phyloP scores from a whole-genome alignment of 2,113 vertebrate species.

The Nibea albiflora region DNA sequence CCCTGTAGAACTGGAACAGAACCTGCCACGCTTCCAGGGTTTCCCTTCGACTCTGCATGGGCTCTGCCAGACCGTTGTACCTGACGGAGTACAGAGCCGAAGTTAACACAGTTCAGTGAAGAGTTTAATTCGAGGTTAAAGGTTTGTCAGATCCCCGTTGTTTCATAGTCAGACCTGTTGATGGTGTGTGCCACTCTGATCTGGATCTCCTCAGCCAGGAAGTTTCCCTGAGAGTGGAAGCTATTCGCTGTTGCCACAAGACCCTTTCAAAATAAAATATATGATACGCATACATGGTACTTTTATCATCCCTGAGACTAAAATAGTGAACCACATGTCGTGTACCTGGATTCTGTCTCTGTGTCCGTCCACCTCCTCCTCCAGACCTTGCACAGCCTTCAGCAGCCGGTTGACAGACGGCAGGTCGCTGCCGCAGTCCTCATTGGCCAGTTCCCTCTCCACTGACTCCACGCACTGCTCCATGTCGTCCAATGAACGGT shows the following conservation, averaged over 20 bases:
- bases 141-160: too few species aligned
- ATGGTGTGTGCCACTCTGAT: slow-evolving; percentile 82
- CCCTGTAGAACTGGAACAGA: slow-evolving; percentile 88
- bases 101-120: background rate
- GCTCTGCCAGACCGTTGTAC: slow-evolving; percentile 83
- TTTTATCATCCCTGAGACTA: too few species aligned
- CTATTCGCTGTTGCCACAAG: slow-evolving; percentile 82
- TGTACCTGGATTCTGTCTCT: slow-evolving; percentile 74
- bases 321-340: background rate
- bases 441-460: slow-evolving; percentile 81
- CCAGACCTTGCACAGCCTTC: slow-evolving; percentile 86
- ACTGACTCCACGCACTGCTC: slow-evolving; percentile 86
- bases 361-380: slow-evolving; percentile 84
- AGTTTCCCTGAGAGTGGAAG: slow-evolving; percentile 84
- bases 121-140: too few species aligned
- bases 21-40: slow-evolving; percentile 86
- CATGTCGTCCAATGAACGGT: slow-evolving; percentile 84
- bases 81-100: slow-evolving; percentile 62
- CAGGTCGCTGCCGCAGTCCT: slow-evolving; percentile 79
- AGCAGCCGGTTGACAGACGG: slow-evolving; percentile 83
- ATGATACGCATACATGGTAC: background rate
- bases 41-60: slow-evolving; percentile 81
- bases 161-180: slow-evolving; percentile 80
- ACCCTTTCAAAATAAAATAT: slow-evolving; percentile 54
- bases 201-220: slow-evolving; percentile 86